Evolutionary conservation across 2,797 vertebrate genomes (phyloP), one percentile per base, ranked within the genome.

Genomic region (Tauraco hartlaubi): DNA sequence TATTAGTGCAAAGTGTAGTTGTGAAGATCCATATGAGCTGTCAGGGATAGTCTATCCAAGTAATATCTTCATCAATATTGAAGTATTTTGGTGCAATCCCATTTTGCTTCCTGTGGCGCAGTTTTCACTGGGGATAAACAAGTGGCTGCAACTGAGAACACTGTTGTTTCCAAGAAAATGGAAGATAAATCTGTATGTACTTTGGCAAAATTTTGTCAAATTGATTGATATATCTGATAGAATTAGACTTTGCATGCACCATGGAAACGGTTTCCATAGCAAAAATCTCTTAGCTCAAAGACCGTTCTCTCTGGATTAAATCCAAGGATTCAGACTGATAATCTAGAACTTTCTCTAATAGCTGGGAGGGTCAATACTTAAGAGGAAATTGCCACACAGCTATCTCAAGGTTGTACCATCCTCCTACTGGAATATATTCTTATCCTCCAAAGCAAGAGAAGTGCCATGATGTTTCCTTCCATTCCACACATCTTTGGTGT

Each of bases 241-340:
- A 93, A 80, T 77, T 87, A 82, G 81, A 44, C 48, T 25, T 44
- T 41, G 61, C 12, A 14, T 41, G 51, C 51, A 86, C 94, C 91
- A 91, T 94, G 87, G 96, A 83, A 93, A 94, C 92, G 18, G 91
- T 94, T 94, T 94, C 96, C 91, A 94, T 92, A 92, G 95, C 2
- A 13, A 86, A 94, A 90, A 90, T 88, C 87, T 90, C 81, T 94
- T 63, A 37, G 55, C 62, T 85, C 66, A 84, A 58, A 92, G 66
- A n/a, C 33, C 55, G 35, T 72, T 83, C 58, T 84, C 41, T 43
- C 88, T 94, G 92, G 90, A 92, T 95, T 93, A 96, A 90, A 90
- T 74, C 82, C 93, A 96, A 78, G 63, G 76, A 78, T 83, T 74
- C 75, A 79, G 59, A 59, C 2, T 87, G 84, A 48, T 89, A 94